Conservation (phyloP, 2,797 vertebrate genomes). For the Malurus leucopterus region DNA sequence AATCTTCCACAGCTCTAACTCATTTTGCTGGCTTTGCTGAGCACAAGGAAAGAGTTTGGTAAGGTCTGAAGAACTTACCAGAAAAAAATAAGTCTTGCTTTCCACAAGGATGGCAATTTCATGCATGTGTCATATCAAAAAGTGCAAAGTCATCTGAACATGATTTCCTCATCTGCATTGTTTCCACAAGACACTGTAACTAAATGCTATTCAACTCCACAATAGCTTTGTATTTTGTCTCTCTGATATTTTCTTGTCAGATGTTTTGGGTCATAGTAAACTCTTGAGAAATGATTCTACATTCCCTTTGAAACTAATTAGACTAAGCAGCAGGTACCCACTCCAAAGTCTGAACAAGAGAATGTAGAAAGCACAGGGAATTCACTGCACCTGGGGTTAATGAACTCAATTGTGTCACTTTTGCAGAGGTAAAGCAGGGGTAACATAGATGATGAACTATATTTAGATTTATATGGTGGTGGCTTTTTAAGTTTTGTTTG, state of each 20-base stretch:
- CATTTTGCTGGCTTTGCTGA: neutral
- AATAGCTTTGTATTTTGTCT: slow-evolving; percentile 61
- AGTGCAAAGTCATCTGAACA: neutral
- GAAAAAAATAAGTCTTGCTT: neutral
- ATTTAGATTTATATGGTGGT: neutral
- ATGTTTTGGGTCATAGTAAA: slow-evolving; percentile 62
- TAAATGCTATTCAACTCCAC: slow-evolving; percentile 35
- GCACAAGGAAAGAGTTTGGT: neutral
- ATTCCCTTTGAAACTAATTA: slow-evolving; percentile 93
- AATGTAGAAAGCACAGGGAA: slow-evolving; percentile 46
- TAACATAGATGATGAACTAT: neutral
- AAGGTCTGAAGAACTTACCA: neutral
- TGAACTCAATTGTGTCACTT: slow-evolving; percentile 37
- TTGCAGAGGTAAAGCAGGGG: slow-evolving; percentile 23
- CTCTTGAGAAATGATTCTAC: slow-evolving; percentile 58
- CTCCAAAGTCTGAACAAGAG: slow-evolving; percentile 57
- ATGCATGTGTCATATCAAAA: neutral
- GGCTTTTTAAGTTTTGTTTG: neutral
- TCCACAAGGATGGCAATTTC: neutral
- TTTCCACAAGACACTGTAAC: neutral
- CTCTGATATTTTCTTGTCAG: slow-evolving; percentile 64
- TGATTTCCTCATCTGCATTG: neutral
- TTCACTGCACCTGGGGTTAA: slow-evolving; percentile 59
- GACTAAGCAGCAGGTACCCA: slow-evolving; percentile 74
- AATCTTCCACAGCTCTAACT: neutral